Percentiles rank a stretch among this genome's conserved stretches.
Evolutionary conservation across 2,888 invertebrate genomes (phyloP).

Genomic region (Cenopis cana): DNA sequence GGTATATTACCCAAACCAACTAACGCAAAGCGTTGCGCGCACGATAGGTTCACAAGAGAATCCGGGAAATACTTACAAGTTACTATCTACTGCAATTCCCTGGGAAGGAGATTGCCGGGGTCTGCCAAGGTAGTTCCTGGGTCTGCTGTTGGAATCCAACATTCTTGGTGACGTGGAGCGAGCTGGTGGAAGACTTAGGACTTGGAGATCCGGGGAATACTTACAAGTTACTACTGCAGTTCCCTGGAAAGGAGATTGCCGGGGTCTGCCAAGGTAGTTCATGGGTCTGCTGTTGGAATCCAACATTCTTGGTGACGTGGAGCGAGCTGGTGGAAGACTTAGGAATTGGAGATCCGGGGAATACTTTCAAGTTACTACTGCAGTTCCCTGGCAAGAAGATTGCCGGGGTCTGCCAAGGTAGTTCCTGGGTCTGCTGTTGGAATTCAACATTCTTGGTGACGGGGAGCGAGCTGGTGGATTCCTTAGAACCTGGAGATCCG

Average conservation of each 20-base stretch:
- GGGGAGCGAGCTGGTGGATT: not conserved
- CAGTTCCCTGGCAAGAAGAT: conserved; percentile 8
- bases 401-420: not conserved
- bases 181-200: not conserved
- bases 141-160: not conserved
- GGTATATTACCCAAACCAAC: too few species aligned
- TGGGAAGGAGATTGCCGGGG: not conserved
- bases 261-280: conserved; percentile 1
- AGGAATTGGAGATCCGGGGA: conserved; percentile 66
- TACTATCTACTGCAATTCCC: not conserved
- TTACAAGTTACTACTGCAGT: conserved; percentile 67
- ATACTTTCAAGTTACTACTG: not conserved
- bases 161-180: not conserved
- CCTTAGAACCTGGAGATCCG: too few species aligned
- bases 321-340: conserved; percentile 64
- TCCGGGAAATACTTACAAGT: not conserved
- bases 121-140: not conserved
- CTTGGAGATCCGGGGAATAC: not conserved
- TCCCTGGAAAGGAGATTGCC: not conserved
- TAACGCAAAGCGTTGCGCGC: too few species aligned
- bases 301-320: not conserved
- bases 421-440: not conserved
- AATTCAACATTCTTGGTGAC: not conserved
- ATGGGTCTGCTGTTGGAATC: not conserved
- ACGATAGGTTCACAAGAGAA: too few species aligned